phyloP scores from a whole-genome alignment of 37 sponge, comb jelly and placozoan species.

The Eunapius fragilis region DNA sequence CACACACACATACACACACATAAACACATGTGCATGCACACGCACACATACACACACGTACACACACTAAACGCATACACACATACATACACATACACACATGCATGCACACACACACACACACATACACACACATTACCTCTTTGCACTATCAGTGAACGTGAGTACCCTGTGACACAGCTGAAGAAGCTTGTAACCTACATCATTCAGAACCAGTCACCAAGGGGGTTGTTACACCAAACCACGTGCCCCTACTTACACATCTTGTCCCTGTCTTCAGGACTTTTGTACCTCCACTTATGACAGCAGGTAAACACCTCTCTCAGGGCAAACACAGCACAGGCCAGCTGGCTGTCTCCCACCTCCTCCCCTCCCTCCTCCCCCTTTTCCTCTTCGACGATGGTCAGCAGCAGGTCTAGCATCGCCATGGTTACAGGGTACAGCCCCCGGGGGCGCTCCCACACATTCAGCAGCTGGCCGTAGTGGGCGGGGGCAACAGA shows the following conservation, averaged over 20 bases:
- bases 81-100: no score
- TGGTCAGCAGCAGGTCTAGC: constrained; percentile 57
- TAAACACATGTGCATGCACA: no score
- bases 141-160: not conserved
- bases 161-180: constrained; percentile 37
- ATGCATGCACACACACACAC: no score
- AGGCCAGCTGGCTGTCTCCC: constrained; percentile 43
- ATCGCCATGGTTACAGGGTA: constrained; percentile 81
- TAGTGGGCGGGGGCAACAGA: constrained; percentile 72
- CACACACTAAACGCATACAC: no score
- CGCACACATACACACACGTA: no score
- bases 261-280: constrained; percentile 40
- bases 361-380: not conserved
- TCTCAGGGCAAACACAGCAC: constrained; percentile 55
- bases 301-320: constrained; percentile 63
- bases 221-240: not conserved
- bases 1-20: no score
- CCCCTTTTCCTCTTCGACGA: not conserved
- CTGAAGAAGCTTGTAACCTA: constrained; percentile 40
- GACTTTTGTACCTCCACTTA: constrained; percentile 61
- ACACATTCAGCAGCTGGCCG: constrained; percentile 66
- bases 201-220: not conserved
- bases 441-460: constrained; percentile 68
- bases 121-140: not conserved
- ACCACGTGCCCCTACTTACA: constrained; percentile 20